Conservation (phyloP, 2,113 vertebrate species). For the Dromiciops gliroides region DNA sequence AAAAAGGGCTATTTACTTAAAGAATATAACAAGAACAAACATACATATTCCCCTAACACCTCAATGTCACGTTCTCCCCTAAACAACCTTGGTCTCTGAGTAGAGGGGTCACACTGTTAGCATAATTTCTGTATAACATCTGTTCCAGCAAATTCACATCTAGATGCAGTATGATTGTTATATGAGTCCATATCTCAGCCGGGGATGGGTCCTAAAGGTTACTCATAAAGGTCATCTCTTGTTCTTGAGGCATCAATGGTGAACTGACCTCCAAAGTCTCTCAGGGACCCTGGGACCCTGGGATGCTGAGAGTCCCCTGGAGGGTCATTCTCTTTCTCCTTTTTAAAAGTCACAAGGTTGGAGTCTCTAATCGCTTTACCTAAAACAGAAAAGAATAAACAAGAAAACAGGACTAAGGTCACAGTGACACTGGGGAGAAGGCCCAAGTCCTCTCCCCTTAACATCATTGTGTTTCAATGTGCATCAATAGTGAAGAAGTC, state of each 20-base stretch:
- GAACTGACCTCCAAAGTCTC: background rate
- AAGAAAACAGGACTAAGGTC: background rate
- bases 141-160: too few species aligned
- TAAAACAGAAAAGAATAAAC: background rate
- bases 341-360: background rate
- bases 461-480: background rate
- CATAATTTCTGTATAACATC: too few species aligned
- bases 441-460: background rate
- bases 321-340: background rate
- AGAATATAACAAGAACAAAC: too few species aligned
- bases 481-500: background rate
- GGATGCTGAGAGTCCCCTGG: background rate
- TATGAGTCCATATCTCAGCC: background rate
- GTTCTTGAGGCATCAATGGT: background rate
- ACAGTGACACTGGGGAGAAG: background rate
- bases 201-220: background rate
- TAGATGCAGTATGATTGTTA: too few species aligned
- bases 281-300: background rate
- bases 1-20: too few species aligned
- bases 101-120: too few species aligned
- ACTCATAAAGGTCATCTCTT: background rate
- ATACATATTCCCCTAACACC: too few species aligned
- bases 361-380: background rate
- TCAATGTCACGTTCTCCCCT: too few species aligned
- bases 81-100: too few species aligned